phyloP scores from a whole-genome alignment of 1,140 invertebrate species.

The Trichonephila inaurata region DNA sequence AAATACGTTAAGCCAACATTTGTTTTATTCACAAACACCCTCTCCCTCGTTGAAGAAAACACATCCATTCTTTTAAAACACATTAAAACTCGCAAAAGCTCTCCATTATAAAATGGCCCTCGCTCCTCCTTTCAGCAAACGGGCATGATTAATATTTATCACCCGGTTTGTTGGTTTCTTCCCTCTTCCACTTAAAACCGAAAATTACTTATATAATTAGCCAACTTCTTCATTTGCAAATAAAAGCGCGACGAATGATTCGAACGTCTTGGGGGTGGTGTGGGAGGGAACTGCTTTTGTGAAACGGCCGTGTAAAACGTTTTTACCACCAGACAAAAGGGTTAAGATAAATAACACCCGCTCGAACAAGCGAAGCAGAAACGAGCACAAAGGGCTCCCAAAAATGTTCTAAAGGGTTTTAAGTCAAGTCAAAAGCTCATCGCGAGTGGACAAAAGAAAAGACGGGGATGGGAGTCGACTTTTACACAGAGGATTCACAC shows the following conservation, averaged over 20 bases:
- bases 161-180: slow-evolving; percentile 17
- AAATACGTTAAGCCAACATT: background rate
- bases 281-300: background rate
- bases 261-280: background rate
- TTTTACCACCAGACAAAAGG: slow-evolving; percentile 63
- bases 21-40: background rate
- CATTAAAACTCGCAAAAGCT: background rate
- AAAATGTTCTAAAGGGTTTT: slow-evolving; percentile 72
- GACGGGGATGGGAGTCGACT: slow-evolving; percentile 19
- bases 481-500: slow-evolving; percentile 60
- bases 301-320: slow-evolving; percentile 60
- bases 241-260: slow-evolving; percentile 40
- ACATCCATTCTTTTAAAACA: background rate
- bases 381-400: slow-evolving; percentile 11
- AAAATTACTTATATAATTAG: slow-evolving; percentile 69
- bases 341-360: slow-evolving; percentile 50
- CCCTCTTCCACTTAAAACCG: slow-evolving; percentile 32
- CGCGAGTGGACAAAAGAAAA: slow-evolving; percentile 57
- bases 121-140: background rate
- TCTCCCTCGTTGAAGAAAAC: background rate
- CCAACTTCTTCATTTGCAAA: slow-evolving; percentile 62
- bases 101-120: background rate
- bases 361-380: slow-evolving; percentile 16
- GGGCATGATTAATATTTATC: slow-evolving; percentile 43
- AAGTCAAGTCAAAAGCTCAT: slow-evolving; percentile 71